These are phyloP conservation scores for Diachrysia chrysitis DNA, from an alignment of 2,888 invertebrate genomes.

Conservation along the genomic window DNA sequence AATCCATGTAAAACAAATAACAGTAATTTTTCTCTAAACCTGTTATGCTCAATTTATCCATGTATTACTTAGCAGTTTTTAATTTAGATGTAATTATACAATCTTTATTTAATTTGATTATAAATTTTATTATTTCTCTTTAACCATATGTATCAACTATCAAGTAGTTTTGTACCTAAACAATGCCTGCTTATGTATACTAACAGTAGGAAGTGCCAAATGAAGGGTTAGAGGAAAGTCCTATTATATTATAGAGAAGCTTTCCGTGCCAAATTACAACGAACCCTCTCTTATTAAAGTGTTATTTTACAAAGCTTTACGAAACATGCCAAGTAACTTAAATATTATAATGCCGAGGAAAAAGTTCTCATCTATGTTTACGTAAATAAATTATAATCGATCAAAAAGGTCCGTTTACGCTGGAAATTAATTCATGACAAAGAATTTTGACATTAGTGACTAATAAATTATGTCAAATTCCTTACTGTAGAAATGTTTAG, in stretches of 20 bases:
- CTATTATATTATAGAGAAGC: constrained; percentile 8
- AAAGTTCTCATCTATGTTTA: not conserved
- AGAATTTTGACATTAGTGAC: not conserved
- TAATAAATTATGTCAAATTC: not conserved
- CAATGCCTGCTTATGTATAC: not conserved
- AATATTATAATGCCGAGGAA: not conserved
- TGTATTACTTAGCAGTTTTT: too few species aligned
- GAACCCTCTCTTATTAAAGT: constrained; percentile 6
- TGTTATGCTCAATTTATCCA: too few species aligned
- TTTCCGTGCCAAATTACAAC: constrained; percentile 6
- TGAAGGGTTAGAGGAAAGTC: not conserved
- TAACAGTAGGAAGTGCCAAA: not conserved
- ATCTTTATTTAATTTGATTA: too few species aligned
- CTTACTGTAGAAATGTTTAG: too few species aligned
- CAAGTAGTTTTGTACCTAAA: not conserved
- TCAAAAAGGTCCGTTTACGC: not conserved
- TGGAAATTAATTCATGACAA: not conserved
- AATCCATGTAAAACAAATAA: not conserved
- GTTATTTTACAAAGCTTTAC: constrained; percentile 8
- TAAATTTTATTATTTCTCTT: too few species aligned
- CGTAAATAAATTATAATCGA: constrained; percentile 3
- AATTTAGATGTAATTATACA: too few species aligned
- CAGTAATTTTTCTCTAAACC: too few species aligned
- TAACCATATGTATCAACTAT: too few species aligned
- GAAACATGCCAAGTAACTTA: not conserved